A percentile compares a stretch with the other conserved stretches of the same genome.
These are phyloP conservation scores for Heliopora coerulea DNA, from an alignment of 92 coral and sea anemone species.

Conservation along the genomic window DNA sequence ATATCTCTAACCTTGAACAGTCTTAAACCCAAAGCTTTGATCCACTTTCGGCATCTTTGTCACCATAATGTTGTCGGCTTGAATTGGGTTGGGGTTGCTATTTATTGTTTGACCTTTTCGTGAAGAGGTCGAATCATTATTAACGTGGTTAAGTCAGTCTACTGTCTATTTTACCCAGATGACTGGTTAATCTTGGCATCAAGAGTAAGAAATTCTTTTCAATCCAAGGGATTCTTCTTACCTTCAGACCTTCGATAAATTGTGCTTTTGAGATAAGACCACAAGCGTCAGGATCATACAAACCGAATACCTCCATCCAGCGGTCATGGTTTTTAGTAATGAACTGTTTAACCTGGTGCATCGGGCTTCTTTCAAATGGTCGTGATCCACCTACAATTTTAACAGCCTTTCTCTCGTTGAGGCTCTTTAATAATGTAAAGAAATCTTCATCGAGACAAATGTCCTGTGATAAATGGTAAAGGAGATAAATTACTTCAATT, in stretches of 20 bases:
- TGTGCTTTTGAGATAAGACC: constrained; percentile 63
- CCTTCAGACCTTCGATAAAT: constrained; percentile 76
- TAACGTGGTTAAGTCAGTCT: no score
- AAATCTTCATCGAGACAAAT: constrained; percentile 73
- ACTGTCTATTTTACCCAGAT: no score
- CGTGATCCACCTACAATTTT: constrained; percentile 54
- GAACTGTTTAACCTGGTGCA: constrained; percentile 38
- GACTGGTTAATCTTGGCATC: no score
- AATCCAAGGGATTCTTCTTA: constrained; percentile 30
- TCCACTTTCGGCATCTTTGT: no score
- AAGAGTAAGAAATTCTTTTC: no score
- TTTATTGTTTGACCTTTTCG: no score
- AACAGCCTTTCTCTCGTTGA: constrained; percentile 63
- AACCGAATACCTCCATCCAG: constrained; percentile 74
- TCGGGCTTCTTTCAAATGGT: constrained; percentile 7
- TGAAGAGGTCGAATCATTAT: no score
- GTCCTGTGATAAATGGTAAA: constrained; percentile 56
- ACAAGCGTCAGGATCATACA: constrained; percentile 54
- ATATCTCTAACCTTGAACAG: no score
- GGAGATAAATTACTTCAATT: no score
- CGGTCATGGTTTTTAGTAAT: constrained; percentile 64
- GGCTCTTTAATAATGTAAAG: constrained; percentile 17
- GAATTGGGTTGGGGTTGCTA: no score
- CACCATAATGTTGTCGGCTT: no score
- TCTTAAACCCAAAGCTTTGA: no score